phyloP scores from a whole-genome alignment of 2,888 invertebrate species.

The Rhabditoides inermis region DNA sequence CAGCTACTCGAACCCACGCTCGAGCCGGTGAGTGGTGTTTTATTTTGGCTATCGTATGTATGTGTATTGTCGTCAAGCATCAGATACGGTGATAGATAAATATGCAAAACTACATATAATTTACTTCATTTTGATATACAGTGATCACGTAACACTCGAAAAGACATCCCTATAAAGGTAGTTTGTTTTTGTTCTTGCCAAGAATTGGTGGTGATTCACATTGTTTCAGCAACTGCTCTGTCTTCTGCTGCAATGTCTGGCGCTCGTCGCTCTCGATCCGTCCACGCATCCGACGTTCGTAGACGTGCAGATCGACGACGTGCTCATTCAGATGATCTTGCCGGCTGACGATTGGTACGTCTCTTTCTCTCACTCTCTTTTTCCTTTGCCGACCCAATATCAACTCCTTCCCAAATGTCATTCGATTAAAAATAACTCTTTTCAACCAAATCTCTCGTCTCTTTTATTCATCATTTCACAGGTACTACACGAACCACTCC shows the following conservation, averaged over 20 bases:
- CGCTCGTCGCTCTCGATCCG: conserved; percentile 61
- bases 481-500: conserved; percentile 65
- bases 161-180: too few species aligned
- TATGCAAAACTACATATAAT: neutral
- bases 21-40: conserved; percentile 58
- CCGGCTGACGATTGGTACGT: conserved; percentile 62
- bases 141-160: neutral
- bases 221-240: conserved; percentile 63
- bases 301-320: conserved; percentile 62
- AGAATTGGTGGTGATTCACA: too few species aligned
- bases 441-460: neutral
- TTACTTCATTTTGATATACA: too few species aligned
- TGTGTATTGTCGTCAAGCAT: too few species aligned
- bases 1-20: conserved; percentile 63
- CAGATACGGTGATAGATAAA: too few species aligned
- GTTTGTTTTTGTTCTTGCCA: conserved; percentile 19
- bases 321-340: conserved; percentile 60
- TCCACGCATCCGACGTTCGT: conserved; percentile 59
- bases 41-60: too few species aligned
- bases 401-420: neutral
- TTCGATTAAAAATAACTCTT: neutral
- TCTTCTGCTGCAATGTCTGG: conserved; percentile 62
- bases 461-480: conserved; percentile 2
- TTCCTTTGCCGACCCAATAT: neutral
- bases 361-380: neutral